phyloP scores from a whole-genome alignment of 1,140 invertebrate genomes.

The Danaus plexippus region DNA sequence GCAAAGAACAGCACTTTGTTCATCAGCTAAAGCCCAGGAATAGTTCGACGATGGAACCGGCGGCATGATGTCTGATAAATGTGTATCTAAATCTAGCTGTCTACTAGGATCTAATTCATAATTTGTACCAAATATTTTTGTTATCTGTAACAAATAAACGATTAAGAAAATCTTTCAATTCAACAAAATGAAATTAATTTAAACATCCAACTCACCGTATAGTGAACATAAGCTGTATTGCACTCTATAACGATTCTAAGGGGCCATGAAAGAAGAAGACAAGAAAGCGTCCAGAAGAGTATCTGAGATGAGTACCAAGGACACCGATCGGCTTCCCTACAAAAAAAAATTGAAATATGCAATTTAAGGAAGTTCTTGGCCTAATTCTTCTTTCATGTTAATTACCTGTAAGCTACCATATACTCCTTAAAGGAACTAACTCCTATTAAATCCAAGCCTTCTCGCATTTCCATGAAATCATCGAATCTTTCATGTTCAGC shows the following conservation, averaged over 20 bases:
- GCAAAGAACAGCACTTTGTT: constrained; percentile 74
- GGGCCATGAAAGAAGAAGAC: constrained; percentile 88
- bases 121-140: constrained; percentile 80
- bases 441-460: constrained; percentile 83
- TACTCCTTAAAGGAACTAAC: constrained; percentile 77
- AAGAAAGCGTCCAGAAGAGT: constrained; percentile 83
- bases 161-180: background rate
- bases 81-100: constrained; percentile 60
- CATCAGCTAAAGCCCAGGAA: constrained; percentile 64
- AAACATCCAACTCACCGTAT: constrained; percentile 71
- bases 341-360: constrained; percentile 42
- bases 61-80: constrained; percentile 67
- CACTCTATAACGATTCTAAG: constrained; percentile 86
- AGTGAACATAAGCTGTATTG: constrained; percentile 88
- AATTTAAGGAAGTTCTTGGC: background rate
- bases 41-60: constrained; percentile 54
- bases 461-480: constrained; percentile 92
- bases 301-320: constrained; percentile 75
- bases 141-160: constrained; percentile 69
- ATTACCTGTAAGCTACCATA: constrained; percentile 74
- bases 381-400: constrained; percentile 1
- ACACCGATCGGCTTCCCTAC: constrained; percentile 75
- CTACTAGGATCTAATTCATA: constrained; percentile 73
- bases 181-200: background rate
- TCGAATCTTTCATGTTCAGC: constrained; percentile 85